Conservation (phyloP, 2,113 vertebrate species). For the Semnornis frantzii region DNA sequence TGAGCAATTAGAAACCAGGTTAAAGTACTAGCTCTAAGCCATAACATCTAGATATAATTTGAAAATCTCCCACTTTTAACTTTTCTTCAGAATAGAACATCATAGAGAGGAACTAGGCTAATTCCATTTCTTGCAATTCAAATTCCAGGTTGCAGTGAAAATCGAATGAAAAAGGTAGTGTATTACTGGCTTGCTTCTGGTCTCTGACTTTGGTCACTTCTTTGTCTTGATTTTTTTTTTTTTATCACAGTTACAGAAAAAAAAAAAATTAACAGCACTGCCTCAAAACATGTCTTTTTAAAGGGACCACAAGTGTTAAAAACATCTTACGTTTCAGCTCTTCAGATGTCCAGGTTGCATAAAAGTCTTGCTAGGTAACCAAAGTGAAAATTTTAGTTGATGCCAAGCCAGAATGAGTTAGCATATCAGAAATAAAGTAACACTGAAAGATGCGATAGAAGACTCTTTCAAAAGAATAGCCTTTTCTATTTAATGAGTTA, state of each 20-base stretch:
- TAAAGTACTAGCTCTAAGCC: no score
- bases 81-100: background rate
- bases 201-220: background rate
- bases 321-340: background rate
- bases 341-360: background rate
- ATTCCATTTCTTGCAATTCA: background rate
- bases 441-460: background rate
- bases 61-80: background rate
- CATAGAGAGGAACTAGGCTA: background rate
- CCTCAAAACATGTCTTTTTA: background rate
- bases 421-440: background rate
- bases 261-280: background rate
- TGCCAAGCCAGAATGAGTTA: background rate
- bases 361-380: background rate
- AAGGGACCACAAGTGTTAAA: background rate
- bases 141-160: background rate
- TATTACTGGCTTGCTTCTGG: background rate
- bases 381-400: background rate
- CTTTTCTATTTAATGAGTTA: background rate
- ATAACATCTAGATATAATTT: background rate
- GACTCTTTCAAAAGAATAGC: background rate
- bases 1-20: no score
- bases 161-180: background rate
- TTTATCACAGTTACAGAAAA: no score
- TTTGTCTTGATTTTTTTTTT: background rate